Evolutionary conservation across 1,140 invertebrate genomes (phyloP), one percentile per base, ranked within the genome.

Genomic region (Lasioglossum albipes): DNA sequence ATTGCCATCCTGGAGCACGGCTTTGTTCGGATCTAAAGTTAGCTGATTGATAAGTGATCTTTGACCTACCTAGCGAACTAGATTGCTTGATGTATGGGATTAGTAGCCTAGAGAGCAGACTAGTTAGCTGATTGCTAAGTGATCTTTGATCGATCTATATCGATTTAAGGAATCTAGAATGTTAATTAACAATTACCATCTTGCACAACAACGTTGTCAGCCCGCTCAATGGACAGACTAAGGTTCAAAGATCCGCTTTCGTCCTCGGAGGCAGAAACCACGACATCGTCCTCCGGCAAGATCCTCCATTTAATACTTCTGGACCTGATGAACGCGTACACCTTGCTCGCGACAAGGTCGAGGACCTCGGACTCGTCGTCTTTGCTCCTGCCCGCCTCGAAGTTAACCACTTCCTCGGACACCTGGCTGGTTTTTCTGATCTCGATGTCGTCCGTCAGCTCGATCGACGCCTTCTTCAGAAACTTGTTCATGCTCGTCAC

Each of bases 401-500:
- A 92, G 2, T 88, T 90, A 9, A 92, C 87, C 12, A 90, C 89
- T 31, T 94, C 92, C 59, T 93, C 93, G 1, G 91, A 90, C 0
- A 89, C 88, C 62, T 92, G 92, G 67, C 95, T 95, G n/a, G 96
- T 96, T 90, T 97, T 96, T 10, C 95, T 95, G 67, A 97, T 96
- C 90, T 97, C 95, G 64, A 97, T 93, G 82, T 96, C 96, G 42
- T 97, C 96, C 41, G 95, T 95, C 7, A 96, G 89, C 87, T 96
- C 96, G 83, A 97, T 94, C 66, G 95, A 95, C 0, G 96, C 95
- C 78, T 97, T 97, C 90, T 97, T 96, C 89, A 97, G 92, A 86
- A 97, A 94, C 69, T 95, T 94, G 91, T 97, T 97, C 93, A 97
- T 96, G 87, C 97, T 97, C 2, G 95, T 96, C 6, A 97, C 95